Conservation (phyloP, 2,797 vertebrate species). For the Hyperoplus lanceolatus region DNA sequence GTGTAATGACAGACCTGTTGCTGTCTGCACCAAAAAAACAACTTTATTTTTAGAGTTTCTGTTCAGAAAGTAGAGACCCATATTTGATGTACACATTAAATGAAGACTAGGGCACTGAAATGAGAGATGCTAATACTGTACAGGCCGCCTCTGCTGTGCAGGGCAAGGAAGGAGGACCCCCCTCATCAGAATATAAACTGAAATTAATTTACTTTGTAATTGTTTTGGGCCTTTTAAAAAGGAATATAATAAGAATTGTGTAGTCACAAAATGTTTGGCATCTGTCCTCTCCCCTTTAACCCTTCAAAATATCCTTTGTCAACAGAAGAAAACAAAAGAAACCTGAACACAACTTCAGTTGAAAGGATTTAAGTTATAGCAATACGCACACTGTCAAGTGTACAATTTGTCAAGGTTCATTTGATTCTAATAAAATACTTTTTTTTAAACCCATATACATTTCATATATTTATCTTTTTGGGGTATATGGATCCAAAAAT, state of each 20-base stretch:
- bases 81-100: constrained; percentile 77
- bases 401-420: constrained; percentile 84
- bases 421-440: constrained; percentile 87
- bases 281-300: constrained; percentile 73
- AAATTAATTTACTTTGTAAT: constrained; percentile 72
- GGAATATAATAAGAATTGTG: constrained; percentile 86
- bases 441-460: constrained; percentile 89
- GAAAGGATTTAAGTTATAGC: constrained; percentile 94
- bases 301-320: constrained; percentile 76
- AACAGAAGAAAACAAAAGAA: constrained; percentile 70
- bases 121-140: constrained; percentile 70
- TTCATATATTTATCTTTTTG: constrained; percentile 85
- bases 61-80: constrained; percentile 73
- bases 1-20: constrained; percentile 65
- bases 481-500: constrained; percentile 85
- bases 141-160: constrained; percentile 65
- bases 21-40: constrained; percentile 71
- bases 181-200: constrained; percentile 63
- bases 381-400: constrained; percentile 89
- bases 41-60: constrained; percentile 74
- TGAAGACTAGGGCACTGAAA: constrained; percentile 72
- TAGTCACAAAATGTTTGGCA: constrained; percentile 91
- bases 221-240: constrained; percentile 64
- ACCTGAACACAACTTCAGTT: constrained; percentile 87
- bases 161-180: constrained; percentile 75